These are phyloP conservation scores for Sebastes oblongus DNA, from an alignment of 2,797 vertebrate species.

Conservation along the genomic window DNA sequence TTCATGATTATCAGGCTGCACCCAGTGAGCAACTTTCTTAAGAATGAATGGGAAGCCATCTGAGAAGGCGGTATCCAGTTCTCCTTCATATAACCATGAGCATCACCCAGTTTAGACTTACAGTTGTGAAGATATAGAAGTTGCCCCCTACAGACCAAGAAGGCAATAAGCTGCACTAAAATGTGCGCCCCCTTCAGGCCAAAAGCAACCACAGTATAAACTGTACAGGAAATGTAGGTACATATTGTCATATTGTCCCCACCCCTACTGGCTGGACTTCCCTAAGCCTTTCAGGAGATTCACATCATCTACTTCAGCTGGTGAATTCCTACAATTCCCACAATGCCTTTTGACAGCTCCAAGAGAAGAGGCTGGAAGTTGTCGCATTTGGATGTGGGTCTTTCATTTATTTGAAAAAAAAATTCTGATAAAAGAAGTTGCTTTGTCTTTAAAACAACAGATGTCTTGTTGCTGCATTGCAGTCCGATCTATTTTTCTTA, in stretches of 20 bases:
- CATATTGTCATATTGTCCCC: no score
- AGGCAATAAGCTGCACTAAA: no score
- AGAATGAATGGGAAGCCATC: neutral
- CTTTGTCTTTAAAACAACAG: neutral
- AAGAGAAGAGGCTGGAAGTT: neutral
- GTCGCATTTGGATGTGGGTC: neutral
- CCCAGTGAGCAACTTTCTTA: neutral
- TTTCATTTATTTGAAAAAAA: neutral
- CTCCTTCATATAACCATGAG: neutral
- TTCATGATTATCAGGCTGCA: no score
- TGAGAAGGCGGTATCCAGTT: neutral
- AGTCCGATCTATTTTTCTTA: neutral
- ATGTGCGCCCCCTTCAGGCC: neutral
- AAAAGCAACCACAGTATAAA: neutral
- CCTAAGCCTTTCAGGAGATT: neutral
- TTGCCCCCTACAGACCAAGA: neutral
- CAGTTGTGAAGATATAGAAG: neutral
- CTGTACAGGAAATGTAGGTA: neutral
- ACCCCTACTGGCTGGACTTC: neutral
- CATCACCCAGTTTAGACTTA: neutral
- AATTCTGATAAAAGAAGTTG: neutral
- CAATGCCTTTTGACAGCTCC: neutral
- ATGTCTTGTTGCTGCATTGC: neutral
- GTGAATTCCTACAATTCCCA: neutral
- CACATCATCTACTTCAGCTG: neutral